A percentile compares a stretch with the other conserved stretches of the same genome.
Evolutionary conservation across 2,888 invertebrate genomes (phyloP).

Genomic region (Pseudoips prasinana): DNA sequence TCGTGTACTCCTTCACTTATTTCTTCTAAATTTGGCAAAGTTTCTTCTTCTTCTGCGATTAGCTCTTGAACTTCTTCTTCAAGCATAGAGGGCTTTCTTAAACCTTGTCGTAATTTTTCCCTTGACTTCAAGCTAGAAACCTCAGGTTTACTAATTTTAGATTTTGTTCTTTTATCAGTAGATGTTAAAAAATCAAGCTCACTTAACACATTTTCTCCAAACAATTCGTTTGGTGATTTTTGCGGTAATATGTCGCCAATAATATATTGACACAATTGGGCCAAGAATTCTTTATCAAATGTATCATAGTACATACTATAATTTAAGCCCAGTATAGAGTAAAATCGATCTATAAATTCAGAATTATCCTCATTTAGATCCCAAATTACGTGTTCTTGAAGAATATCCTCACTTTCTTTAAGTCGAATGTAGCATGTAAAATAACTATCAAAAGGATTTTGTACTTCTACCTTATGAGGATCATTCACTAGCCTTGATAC

Average conservation of each 20-base stretch:
- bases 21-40: slow-evolving; percentile 33
- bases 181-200: slow-evolving; percentile 54
- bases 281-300: slow-evolving; percentile 78
- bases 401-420: slow-evolving; percentile 63
- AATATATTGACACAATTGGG: slow-evolving; percentile 71
- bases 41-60: slow-evolving; percentile 32
- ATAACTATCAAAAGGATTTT: slow-evolving; percentile 73
- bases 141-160: slow-evolving; percentile 64
- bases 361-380: slow-evolving; percentile 65
- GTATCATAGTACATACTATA: slow-evolving; percentile 81
- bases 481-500: slow-evolving; percentile 77
- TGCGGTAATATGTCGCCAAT: slow-evolving; percentile 63
- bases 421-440: slow-evolving; percentile 82
- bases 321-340: slow-evolving; percentile 80
- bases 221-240: slow-evolving; percentile 58
- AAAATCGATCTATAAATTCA: slow-evolving; percentile 81
- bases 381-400: slow-evolving; percentile 66
- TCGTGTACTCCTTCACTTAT: slow-evolving; percentile 38
- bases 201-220: slow-evolving; percentile 63
- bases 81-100: slow-evolving; percentile 45
- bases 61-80: slow-evolving; percentile 51
- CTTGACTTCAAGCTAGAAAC: slow-evolving; percentile 47
- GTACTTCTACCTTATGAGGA: slow-evolving; percentile 60
- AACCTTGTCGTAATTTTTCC: slow-evolving; percentile 47
- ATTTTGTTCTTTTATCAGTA: slow-evolving; percentile 61